Percentiles rank a stretch among this genome's conserved stretches.
phyloP scores from a whole-genome alignment of 2,888 invertebrate genomes.

The Volucella zonaria region DNA sequence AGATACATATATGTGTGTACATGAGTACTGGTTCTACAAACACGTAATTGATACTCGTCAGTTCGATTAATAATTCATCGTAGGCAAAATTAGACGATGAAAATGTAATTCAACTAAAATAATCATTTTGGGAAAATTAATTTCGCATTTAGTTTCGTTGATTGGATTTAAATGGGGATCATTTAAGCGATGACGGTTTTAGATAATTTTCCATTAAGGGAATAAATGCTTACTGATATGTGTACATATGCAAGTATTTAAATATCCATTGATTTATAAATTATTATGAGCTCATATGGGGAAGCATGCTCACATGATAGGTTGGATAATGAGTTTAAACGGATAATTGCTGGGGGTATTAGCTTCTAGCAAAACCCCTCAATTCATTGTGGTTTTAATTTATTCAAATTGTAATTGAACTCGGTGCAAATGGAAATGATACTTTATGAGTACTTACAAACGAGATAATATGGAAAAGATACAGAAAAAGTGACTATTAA shows the following conservation, averaged over 20 bases:
- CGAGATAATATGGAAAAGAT: too few species aligned
- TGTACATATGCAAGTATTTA: too few species aligned
- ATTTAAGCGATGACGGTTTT: conserved; percentile 54
- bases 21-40: conserved; percentile 21
- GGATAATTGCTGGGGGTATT: conserved; percentile 19
- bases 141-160: conserved; percentile 71
- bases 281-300: conserved; percentile 11
- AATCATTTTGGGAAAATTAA: conserved; percentile 71
- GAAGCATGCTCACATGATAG: neutral
- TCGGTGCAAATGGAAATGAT: neutral
- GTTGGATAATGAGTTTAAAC: conserved; percentile 27
- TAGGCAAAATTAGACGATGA: conserved; percentile 70
- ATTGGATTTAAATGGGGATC: conserved; percentile 70
- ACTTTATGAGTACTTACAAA: neutral
- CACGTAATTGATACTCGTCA: conserved; percentile 71
- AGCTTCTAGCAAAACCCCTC: conserved; percentile 6
- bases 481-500: neutral
- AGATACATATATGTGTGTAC: neutral
- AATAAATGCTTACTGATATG: neutral
- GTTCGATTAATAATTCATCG: conserved; percentile 69
- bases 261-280: conserved; percentile 34
- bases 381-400: conserved; percentile 54
- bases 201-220: conserved; percentile 44
- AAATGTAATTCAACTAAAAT: conserved; percentile 73
- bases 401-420: neutral